Percentiles rank a stretch among this genome's conserved stretches.
phyloP scores from a whole-genome alignment of 2,113 vertebrate genomes.

The Bagarius yarrelli region DNA sequence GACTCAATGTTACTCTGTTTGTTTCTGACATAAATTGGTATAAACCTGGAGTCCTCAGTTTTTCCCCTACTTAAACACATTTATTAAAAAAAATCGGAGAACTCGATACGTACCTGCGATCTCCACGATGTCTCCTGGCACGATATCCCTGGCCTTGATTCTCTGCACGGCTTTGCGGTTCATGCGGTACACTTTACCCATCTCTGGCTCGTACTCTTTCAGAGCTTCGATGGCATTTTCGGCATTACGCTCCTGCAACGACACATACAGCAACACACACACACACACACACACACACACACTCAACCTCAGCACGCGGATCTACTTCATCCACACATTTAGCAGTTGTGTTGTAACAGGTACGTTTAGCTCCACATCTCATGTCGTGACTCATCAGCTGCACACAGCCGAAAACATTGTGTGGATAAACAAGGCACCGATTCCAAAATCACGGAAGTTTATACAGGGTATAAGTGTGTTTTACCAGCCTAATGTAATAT shows the following conservation, averaged over 20 bases:
- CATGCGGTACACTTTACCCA: constrained; percentile 93
- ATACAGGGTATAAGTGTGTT: not conserved
- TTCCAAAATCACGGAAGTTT: not conserved
- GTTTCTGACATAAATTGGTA: too few species aligned
- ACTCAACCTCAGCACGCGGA: not conserved
- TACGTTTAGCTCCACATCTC: not conserved
- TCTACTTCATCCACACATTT: not conserved
- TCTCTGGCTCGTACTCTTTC: constrained; percentile 97
- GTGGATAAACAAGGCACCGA: not conserved
- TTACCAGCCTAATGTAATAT: not conserved
- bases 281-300: constrained; percentile 16
- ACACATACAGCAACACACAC: not conserved
- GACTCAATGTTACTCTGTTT: too few species aligned
- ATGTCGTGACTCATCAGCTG: not conserved
- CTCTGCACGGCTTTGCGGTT: constrained; percentile 90
- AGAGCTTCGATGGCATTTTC: constrained; percentile 95
- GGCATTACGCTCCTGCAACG: constrained; percentile 85
- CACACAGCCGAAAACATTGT: not conserved
- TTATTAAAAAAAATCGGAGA: too few species aligned
- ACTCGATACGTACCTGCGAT: constrained; percentile 78
- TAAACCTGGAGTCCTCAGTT: too few species aligned
- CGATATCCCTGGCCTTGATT: constrained; percentile 89
- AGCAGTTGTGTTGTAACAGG: not conserved
- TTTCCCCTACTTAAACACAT: too few species aligned
- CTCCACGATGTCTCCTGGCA: constrained; percentile 95